These are phyloP conservation scores for Coreius guichenoti DNA, from an alignment of 2,797 vertebrate genomes.

Conservation along the genomic window DNA sequence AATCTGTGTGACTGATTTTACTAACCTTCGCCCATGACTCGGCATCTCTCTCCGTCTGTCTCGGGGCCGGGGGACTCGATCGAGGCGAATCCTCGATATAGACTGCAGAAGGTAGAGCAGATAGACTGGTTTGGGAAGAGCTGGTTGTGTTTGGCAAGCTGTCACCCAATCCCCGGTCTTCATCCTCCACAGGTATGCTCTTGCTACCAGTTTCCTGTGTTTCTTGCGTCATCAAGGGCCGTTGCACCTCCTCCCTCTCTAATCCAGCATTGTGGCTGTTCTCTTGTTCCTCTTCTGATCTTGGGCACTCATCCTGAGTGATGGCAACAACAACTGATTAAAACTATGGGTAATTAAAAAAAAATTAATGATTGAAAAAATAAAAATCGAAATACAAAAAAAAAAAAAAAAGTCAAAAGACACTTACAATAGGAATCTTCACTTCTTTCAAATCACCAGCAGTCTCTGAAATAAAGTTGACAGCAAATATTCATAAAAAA, in stretches of 20 bases:
- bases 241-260: constrained; percentile 74
- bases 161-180: constrained; percentile 82
- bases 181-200: constrained; percentile 77
- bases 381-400: neutral
- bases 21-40: constrained; percentile 57
- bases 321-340: neutral
- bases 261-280: constrained; percentile 76
- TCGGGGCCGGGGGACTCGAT: constrained; percentile 70
- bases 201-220: constrained; percentile 74
- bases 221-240: constrained; percentile 77
- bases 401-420: constrained; percentile 4
- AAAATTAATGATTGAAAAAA: neutral
- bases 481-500: constrained; percentile 21
- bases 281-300: constrained; percentile 77
- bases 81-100: constrained; percentile 71
- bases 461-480: constrained; percentile 67
- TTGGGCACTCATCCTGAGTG: constrained; percentile 68
- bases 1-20: neutral
- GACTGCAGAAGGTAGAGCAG: constrained; percentile 69
- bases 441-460: constrained; percentile 69
- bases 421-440: constrained; percentile 82
- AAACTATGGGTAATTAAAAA: neutral
- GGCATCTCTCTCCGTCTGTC: constrained; percentile 49
- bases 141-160: constrained; percentile 84
- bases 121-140: constrained; percentile 83